phyloP scores from a whole-genome alignment of 1,140 invertebrate species.

The Potamilus streckersoni region DNA sequence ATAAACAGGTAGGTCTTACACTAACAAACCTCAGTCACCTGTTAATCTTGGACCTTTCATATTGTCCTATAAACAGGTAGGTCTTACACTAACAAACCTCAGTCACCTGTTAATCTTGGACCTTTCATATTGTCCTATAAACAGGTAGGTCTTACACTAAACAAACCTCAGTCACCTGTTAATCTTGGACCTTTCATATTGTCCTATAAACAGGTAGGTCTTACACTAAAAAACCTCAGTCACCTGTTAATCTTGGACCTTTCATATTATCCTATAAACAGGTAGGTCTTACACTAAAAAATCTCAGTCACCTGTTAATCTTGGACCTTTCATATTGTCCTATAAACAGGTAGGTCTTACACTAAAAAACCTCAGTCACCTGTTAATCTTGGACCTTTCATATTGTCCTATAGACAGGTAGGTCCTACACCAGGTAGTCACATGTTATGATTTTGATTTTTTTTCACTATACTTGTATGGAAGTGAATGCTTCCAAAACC shows the following conservation, averaged over 20 bases:
- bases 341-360: constrained; percentile 61
- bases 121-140: constrained; percentile 66
- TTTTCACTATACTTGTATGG: no score
- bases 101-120: constrained; percentile 59
- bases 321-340: constrained; percentile 65
- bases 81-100: constrained; percentile 10
- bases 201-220: constrained; percentile 62
- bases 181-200: constrained; percentile 67
- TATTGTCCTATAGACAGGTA: constrained; percentile 65
- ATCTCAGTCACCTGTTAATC: constrained; percentile 47
- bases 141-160: constrained; percentile 49
- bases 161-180: constrained; percentile 27
- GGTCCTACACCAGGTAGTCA: constrained; percentile 2
- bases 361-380: constrained; percentile 3
- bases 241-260: constrained; percentile 63
- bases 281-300: constrained; percentile 37
- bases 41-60: constrained; percentile 68
- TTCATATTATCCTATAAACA: constrained; percentile 66
- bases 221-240: constrained; percentile 6
- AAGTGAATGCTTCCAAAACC: no score
- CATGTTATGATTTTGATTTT: background rate
- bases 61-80: constrained; percentile 63
- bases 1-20: constrained; percentile 57
- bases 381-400: constrained; percentile 67
- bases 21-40: constrained; percentile 1